Base-by-base conservation (phyloP, 1,140 invertebrate genomes). In the Leptopilina clavipes region DNA sequence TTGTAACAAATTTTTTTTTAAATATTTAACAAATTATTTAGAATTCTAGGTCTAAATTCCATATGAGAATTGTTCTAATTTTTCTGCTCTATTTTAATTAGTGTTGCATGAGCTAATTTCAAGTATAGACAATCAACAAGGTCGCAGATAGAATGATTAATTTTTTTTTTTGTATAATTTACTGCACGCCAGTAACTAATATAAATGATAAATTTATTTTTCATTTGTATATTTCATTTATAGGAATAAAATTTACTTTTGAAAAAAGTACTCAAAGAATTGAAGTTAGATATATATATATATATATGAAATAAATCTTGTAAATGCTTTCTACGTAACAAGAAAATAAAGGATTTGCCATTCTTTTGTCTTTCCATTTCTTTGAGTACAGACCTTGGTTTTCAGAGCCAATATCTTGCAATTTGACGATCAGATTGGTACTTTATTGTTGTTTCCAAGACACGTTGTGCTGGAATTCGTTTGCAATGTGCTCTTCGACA, bases 331-430 rank as follows among this genome's bases (percentile, higher is more conserved):
- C 14, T 52, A n/a, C n/a, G 48, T 52, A 52, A 52, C 14, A 52
- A 52, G 48, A 52, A 52, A 52, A 52, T 52, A 52, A 17, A 52
- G 48, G 19, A 1, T 3, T 65, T 65, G 6, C 12, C 1, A 65
- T 65, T 25, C 22, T 31, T 65, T n/a, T 54, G n/a, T n/a, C 12
- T 48, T 48, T 48, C 11, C 1, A 65, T 31, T 31, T 65, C 56
- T 65, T 65, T 65, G 56, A 65, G 14, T 31, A 31, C 56, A 31
- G 12, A 14, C 0, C 37, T 65, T 1, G 56, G 56, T 14, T 65
- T n/a, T 31, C 56, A 65, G 22, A 65, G 25, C 56, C 56, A 65
- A 65, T 65, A 65, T 65, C 56, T 65, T 65, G 12, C 56, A 65
- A 37, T 65, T 65, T 65, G 22, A 65, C 56, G 56, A 65, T 65